phyloP scores from a whole-genome alignment of 1,140 invertebrate species.

The Andricus grossulariae region DNA sequence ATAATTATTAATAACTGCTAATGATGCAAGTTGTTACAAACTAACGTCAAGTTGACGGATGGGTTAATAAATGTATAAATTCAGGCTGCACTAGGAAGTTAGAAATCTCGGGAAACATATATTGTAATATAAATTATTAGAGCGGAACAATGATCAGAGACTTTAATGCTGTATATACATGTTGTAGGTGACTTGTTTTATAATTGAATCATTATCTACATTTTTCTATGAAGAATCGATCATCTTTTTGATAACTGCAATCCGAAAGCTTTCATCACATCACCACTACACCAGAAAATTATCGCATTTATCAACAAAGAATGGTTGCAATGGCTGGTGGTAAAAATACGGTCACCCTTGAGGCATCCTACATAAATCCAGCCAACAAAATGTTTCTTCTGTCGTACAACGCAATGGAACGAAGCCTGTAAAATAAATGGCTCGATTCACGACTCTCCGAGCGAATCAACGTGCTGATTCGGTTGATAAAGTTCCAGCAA shows the following conservation, averaged over 20 bases:
- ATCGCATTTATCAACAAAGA: neutral
- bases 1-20: neutral
- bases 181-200: neutral
- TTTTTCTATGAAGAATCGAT: no score
- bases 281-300: neutral
- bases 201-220: neutral
- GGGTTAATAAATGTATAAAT: neutral
- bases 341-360: slow-evolving; percentile 7
- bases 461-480: slow-evolving; percentile 33
- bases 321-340: neutral
- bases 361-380: neutral
- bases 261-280: no score
- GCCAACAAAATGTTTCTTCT: slow-evolving; percentile 33
- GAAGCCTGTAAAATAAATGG: slow-evolving; percentile 63
- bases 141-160: slow-evolving; percentile 12
- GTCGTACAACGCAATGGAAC: slow-evolving; percentile 33
- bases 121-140: slow-evolving; percentile 14
- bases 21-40: neutral
- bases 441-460: slow-evolving; percentile 58
- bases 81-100: neutral
- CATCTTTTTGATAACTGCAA: no score
- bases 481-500: slow-evolving; percentile 61
- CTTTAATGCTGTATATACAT: neutral
- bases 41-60: slow-evolving; percentile 1
- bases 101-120: neutral